Evolutionary conservation across 2,797 vertebrate genomes (phyloP).

Genomic region (Leptodactylus fallax): DNA sequence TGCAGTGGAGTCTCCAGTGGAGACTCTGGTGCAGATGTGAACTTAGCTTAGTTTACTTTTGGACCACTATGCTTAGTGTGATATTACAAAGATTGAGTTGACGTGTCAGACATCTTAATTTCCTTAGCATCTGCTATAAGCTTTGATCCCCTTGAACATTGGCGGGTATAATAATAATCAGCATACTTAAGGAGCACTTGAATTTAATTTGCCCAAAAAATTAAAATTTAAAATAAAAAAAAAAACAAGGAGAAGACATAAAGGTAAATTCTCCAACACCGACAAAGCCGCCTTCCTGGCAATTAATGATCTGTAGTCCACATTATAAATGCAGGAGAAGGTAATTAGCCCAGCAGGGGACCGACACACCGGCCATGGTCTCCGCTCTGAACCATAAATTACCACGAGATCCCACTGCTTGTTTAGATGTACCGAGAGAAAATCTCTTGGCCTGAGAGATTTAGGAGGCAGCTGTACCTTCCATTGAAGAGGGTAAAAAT

Average conservation of each 20-base stretch:
- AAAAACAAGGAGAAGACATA: neutral
- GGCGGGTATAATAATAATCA: neutral
- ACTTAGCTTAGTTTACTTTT: neutral
- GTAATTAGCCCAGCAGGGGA: constrained; percentile 50
- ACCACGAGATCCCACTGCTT: constrained; percentile 36
- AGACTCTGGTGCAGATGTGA: too few species aligned
- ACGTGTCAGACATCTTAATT: neutral
- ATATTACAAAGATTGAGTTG: neutral
- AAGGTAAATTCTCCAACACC: constrained; percentile 7
- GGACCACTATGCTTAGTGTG: neutral
- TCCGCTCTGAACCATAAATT: constrained; percentile 41
- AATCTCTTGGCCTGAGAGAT: constrained; percentile 5
- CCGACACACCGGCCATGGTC: constrained; percentile 26
- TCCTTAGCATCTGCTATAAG: neutral
- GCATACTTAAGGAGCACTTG: neutral
- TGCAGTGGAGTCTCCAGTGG: too few species aligned
- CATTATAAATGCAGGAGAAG: constrained; percentile 47
- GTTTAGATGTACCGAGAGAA: constrained; percentile 25
- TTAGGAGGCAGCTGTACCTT: constrained; percentile 36
- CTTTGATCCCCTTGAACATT: neutral
- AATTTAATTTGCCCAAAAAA: neutral
- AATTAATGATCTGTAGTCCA: constrained; percentile 15
- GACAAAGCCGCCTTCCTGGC: constrained; percentile 22
- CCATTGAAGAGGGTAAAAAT: neutral
- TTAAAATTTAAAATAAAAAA: constrained; percentile 21